A percentile compares a stretch with the other conserved stretches of the same genome.
phyloP scores from a whole-genome alignment of 2,797 vertebrate species.

The Malacoctenus gilli region DNA sequence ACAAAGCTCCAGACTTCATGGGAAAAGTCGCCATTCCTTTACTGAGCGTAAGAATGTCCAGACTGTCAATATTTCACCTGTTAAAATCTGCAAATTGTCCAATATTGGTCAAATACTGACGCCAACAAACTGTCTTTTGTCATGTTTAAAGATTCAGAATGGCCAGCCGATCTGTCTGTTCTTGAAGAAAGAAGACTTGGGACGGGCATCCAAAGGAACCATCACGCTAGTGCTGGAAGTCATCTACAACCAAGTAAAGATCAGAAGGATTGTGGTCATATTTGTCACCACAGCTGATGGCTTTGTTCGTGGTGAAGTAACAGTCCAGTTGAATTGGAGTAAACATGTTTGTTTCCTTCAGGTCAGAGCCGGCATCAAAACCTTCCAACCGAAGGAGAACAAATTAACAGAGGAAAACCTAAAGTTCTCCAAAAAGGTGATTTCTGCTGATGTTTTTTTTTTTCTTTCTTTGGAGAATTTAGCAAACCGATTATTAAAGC shows the following conservation, averaged over 20 bases:
- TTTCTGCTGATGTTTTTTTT: neutral
- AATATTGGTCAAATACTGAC: neutral
- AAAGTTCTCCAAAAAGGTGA: conserved; percentile 96
- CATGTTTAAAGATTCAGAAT: conserved; percentile 83
- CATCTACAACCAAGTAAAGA: conserved; percentile 92
- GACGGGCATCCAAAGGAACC: conserved; percentile 86
- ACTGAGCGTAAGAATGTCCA: conserved; percentile 90
- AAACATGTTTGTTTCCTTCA: conserved; percentile 52
- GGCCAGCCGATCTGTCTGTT: conserved; percentile 85
- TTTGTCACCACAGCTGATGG: conserved; percentile 7
- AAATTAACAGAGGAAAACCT: conserved; percentile 87
- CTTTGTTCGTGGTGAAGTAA: neutral
- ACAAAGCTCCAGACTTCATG: conserved; percentile 90
- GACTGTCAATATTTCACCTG: no score
- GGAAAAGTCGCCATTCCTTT: conserved; percentile 94
- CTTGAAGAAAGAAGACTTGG: conserved; percentile 93
- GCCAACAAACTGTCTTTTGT: neutral
- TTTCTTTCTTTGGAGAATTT: conserved; percentile 18
- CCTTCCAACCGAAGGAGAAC: conserved; percentile 88
- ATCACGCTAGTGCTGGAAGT: conserved; percentile 91
- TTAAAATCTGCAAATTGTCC: neutral
- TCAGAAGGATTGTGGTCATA: conserved; percentile 2
- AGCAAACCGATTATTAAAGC: conserved; percentile 34
- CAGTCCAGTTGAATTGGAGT: neutral
- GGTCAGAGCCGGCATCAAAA: conserved; percentile 90